Conservation (phyloP, 1,140 invertebrate genomes). For the Saccostrea glomerata region DNA sequence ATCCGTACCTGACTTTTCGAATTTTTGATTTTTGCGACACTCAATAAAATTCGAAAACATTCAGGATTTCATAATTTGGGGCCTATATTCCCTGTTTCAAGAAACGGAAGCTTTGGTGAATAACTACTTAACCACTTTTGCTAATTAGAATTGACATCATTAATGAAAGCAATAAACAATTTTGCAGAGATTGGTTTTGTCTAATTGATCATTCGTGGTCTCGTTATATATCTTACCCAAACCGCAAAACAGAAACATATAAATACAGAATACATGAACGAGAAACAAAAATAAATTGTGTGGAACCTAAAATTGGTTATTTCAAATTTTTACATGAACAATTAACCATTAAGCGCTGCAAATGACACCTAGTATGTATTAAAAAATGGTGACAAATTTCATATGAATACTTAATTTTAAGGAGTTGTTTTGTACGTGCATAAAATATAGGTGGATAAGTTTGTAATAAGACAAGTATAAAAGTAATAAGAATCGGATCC, state of each 20-base stretch:
- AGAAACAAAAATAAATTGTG: neutral
- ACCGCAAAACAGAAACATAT: neutral
- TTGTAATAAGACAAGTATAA: neutral
- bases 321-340: constrained; percentile 18
- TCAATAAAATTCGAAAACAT: too few relatives aligned
- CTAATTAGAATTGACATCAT: too few relatives aligned
- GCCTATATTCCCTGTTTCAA: too few relatives aligned
- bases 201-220: neutral
- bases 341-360: constrained; percentile 3
- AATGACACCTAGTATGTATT: constrained; percentile 11
- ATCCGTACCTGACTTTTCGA: neutral
- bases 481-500: neutral
- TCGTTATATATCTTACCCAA: neutral
- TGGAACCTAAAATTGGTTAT: neutral
- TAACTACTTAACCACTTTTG: too few relatives aligned
- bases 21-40: neutral
- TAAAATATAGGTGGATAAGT: neutral
- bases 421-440: neutral
- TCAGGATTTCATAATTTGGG: too few relatives aligned
- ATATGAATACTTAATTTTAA: constrained; percentile 12
- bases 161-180: neutral
- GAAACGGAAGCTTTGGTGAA: too few relatives aligned
- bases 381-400: constrained; percentile 7
- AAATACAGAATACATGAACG: neutral
- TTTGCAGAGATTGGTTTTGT: neutral